Percentiles rank a stretch among this genome's conserved stretches.
These are phyloP conservation scores for Chymomyza costata DNA, from an alignment of 1,140 invertebrate genomes.

Conservation along the genomic window DNA sequence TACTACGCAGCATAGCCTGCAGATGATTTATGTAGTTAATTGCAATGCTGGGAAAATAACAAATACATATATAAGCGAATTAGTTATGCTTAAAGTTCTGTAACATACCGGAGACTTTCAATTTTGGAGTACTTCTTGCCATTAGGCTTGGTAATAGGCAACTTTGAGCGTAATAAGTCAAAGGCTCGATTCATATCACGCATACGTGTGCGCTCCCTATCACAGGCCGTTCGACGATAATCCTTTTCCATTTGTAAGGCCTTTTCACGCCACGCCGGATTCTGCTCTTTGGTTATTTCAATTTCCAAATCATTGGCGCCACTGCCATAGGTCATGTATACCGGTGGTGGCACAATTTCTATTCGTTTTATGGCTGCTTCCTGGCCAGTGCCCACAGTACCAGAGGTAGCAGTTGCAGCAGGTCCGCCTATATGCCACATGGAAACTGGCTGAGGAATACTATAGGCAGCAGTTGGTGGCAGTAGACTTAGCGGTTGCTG, in stretches of 20 bases:
- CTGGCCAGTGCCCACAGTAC: conserved; percentile 4
- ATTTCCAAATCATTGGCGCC: conserved; percentile 53
- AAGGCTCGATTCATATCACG: conserved; percentile 92
- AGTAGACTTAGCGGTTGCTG: conserved; percentile 19
- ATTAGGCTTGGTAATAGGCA: conserved; percentile 87
- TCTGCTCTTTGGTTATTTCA: conserved; percentile 74
- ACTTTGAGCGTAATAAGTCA: conserved; percentile 84
- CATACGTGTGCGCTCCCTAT: conserved; percentile 89
- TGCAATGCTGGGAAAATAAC: conserved; percentile 79
- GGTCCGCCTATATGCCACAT: conserved; percentile 46
- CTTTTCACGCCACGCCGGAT: conserved; percentile 77
- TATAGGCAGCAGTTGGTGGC: conserved; percentile 17
- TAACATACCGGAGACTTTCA: conserved; percentile 83
- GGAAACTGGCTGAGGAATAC: conserved; percentile 62
- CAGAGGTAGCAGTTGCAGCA: neutral
- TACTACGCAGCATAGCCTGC: conserved; percentile 75
- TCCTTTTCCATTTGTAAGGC: conserved; percentile 79
- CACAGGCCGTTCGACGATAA: conserved; percentile 82
- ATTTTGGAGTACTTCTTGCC: conserved; percentile 94
- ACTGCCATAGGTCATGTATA: conserved; percentile 53
- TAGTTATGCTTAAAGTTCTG: neutral
- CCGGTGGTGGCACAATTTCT: conserved; percentile 62
- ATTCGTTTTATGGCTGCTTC: conserved; percentile 17
- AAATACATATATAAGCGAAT: too few species aligned
- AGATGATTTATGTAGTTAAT: conserved; percentile 88